These are phyloP conservation scores for Charaxes varanes DNA, from an alignment of 1,140 invertebrate species.

Conservation along the genomic window DNA sequence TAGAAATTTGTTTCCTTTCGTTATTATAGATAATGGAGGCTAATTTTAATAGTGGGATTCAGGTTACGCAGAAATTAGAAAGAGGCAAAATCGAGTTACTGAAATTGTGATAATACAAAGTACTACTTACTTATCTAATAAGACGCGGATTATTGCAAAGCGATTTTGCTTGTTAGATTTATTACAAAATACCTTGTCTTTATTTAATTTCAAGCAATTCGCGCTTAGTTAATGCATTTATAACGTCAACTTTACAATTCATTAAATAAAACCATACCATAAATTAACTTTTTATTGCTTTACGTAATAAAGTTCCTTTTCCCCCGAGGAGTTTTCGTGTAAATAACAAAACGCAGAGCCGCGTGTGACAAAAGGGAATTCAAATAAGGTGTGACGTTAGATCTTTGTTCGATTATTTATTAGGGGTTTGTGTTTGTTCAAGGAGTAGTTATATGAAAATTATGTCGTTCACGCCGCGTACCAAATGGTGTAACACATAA, in stretches of 20 bases:
- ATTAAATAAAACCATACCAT: conserved; percentile 37
- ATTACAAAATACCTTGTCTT: conserved; percentile 2
- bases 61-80: no score
- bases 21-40: no score
- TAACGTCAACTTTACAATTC: conserved; percentile 28
- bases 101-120: no score
- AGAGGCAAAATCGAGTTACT: no score
- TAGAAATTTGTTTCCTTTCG: no score
- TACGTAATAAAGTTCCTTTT: conserved; percentile 34
- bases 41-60: no score
- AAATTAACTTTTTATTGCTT: conserved; percentile 42
- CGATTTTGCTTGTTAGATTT: not conserved
- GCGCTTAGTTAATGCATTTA: conserved; percentile 11
- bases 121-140: no score
- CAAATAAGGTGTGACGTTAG: conserved; percentile 61
- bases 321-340: conserved; percentile 31
- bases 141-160: not conserved
- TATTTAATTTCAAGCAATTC: conserved; percentile 5
- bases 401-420: conserved; percentile 66
- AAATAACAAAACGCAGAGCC: conserved; percentile 8
- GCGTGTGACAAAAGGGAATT: conserved; percentile 49
- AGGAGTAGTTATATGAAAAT: conserved; percentile 64
- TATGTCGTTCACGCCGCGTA: conserved; percentile 34
- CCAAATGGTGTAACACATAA: conserved; percentile 16
- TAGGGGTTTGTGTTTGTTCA: conserved; percentile 48